These are phyloP conservation scores for Melanotus villosus DNA, from an alignment of 2,888 invertebrate species.

Conservation along the genomic window DNA sequence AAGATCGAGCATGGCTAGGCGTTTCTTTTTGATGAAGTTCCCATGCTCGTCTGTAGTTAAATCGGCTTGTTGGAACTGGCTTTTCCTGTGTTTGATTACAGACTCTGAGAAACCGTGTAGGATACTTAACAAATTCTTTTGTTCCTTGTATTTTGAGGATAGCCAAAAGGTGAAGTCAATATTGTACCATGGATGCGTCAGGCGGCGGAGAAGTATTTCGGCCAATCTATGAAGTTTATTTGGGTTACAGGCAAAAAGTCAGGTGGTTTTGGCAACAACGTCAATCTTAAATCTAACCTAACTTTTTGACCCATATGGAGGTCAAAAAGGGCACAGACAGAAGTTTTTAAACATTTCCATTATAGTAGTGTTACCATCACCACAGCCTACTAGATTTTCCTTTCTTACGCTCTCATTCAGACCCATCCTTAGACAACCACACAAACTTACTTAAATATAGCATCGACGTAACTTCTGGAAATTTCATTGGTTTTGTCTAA, in stretches of 20 bases:
- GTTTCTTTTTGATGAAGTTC: conserved; percentile 67
- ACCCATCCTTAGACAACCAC: too few species aligned
- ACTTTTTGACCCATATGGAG: too few species aligned
- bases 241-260: too few species aligned
- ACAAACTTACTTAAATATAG: conserved; percentile 67
- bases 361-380: too few species aligned
- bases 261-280: too few species aligned
- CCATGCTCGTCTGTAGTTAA: neutral
- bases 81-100: conserved; percentile 53
- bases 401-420: too few species aligned
- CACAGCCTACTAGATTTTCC: too few species aligned
- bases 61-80: conserved; percentile 3
- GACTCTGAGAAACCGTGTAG: conserved; percentile 55
- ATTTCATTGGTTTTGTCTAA: conserved; percentile 72
- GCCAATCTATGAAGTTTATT: too few species aligned
- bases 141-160: conserved; percentile 26
- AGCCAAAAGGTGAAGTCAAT: conserved; percentile 44
- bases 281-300: too few species aligned
- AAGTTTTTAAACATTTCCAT: too few species aligned
- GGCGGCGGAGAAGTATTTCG: conserved; percentile 47
- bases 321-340: too few species aligned
- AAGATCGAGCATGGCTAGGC: conserved; percentile 73
- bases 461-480: conserved; percentile 71
- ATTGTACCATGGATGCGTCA: conserved; percentile 55
- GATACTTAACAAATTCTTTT: conserved; percentile 32